Base-by-base conservation (phyloP, 1,140 invertebrate genomes). In the Cepaea nemoralis region DNA sequence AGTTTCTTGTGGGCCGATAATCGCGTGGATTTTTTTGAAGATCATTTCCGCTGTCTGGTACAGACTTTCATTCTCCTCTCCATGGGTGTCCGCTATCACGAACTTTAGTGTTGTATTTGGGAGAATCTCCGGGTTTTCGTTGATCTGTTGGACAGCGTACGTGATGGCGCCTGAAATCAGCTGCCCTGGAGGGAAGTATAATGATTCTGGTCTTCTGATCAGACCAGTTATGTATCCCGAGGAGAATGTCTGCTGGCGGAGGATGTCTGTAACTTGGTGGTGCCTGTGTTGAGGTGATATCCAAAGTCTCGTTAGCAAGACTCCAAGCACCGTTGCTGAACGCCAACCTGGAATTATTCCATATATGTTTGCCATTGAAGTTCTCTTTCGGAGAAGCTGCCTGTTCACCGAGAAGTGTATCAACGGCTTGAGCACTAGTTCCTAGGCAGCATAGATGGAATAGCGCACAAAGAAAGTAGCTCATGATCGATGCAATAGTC, bases 1-100 rank as follows among this genome's bases (percentile, higher is more conserved):
- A 16, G 95, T 95, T 66, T 96, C 96, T 92, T 99, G 97, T 0
- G 97, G 97, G 0, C 98, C 98, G 87, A 99, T 97, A 93, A 98
- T 97, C 24, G 95, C 98, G 14, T 85, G 86, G 10, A 95, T 94
- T 39, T 97, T 96, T 31, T 95, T 95, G 42, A 95, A 94, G 89
- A 96, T 96, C 95, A 99, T 97, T 87, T 98, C 95, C 59, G 96
- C 96, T 89, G 99, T 95, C 83, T 94, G 94, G 79, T 94, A 94
- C 14, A 97, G 97, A 71, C 97, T 95, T 82, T 94, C 91, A 59
- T 96, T 93, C 39, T 96, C 96, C 83, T 97, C 94, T 67, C 96
- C 96, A 89, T 95, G 97, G 16, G 97, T 99, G 91, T 99, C 97
- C 86, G 95, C 95, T 94, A 96, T 98, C 86, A 94, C 92, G 89